Conservation (phyloP, 2,113 vertebrate genomes). For the Sporophila hypoxantha region DNA sequence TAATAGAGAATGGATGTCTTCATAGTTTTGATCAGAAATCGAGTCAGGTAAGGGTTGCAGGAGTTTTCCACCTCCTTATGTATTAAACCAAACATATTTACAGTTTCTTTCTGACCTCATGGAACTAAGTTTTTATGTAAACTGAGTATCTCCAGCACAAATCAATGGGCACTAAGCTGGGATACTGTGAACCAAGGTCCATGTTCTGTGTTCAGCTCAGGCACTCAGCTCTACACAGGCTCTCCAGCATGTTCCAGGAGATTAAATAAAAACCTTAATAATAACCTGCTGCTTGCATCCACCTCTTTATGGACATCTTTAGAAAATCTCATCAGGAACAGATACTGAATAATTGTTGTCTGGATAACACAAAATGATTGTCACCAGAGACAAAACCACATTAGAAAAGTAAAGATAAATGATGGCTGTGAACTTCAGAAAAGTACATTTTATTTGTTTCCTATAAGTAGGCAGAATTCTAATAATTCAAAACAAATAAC, state of each 20-base stretch:
- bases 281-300: background rate
- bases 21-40: background rate
- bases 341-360: background rate
- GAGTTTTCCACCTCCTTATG: background rate
- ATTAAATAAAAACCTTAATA: background rate
- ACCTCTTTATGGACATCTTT: background rate
- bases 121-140: background rate
- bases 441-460: background rate
- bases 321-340: background rate
- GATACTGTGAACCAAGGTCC: background rate
- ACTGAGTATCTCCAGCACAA: background rate
- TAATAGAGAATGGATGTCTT: background rate
- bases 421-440: background rate
- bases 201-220: background rate
- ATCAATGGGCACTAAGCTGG: background rate
- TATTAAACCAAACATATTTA: background rate
- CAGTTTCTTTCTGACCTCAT: background rate
- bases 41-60: background rate
- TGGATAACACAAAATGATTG: background rate
- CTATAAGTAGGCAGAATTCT: background rate
- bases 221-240: background rate
- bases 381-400: rapidly evolving
- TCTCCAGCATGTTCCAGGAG: background rate
- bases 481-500: background rate
- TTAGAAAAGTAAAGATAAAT: background rate